Percentiles rank a stretch among this genome's conserved stretches.
Evolutionary conservation across 1,140 invertebrate species (phyloP).

Genomic region (Atta texana): DNA sequence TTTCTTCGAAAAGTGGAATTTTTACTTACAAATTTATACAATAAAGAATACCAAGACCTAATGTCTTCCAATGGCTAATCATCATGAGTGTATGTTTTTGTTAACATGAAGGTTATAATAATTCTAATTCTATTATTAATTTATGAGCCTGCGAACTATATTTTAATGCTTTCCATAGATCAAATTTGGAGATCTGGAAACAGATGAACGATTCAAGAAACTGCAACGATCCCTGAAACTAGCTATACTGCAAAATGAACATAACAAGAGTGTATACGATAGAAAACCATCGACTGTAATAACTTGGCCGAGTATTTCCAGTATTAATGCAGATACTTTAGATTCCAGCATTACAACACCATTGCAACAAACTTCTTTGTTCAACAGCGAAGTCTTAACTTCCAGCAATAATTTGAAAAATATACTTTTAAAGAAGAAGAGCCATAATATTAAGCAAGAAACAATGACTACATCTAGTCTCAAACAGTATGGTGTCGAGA

Average conservation of each 20-base stretch:
- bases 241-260: conserved; percentile 43
- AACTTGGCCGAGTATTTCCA: conserved; percentile 72
- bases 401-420: conserved; percentile 76
- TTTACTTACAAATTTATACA: no score
- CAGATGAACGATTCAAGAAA: conserved; percentile 74
- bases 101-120: no score
- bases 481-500: conserved; percentile 51
- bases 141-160: not conserved
- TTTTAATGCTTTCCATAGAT: conserved; percentile 56
- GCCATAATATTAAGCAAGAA: not conserved
- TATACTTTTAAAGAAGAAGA: conserved; percentile 39
- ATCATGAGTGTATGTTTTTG: no score
- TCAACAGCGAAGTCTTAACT: conserved; percentile 75
- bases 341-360: conserved; percentile 51
- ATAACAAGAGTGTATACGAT: not conserved
- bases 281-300: not conserved
- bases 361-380: conserved; percentile 44
- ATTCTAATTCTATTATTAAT: not conserved
- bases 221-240: conserved; percentile 71
- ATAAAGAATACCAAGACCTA: no score
- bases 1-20: no score
- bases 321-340: conserved; percentile 67
- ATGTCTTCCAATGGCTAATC: no score
- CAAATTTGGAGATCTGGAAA: conserved; percentile 69
- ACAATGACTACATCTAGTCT: conserved; percentile 75